Conservation (phyloP, 2,113 vertebrate species). For the Scomber colias region DNA sequence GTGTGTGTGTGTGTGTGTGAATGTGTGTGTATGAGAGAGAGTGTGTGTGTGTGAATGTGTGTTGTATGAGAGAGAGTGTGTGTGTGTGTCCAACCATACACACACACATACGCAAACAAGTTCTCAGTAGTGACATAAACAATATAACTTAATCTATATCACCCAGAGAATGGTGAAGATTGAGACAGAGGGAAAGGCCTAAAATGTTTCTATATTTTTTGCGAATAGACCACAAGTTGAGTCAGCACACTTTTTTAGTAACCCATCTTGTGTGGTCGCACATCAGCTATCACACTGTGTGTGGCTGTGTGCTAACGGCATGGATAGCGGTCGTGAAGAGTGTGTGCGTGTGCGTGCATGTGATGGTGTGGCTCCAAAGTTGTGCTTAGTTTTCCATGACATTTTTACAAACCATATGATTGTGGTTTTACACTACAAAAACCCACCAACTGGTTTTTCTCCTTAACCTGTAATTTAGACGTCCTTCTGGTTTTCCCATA, state of each 20-base stretch:
- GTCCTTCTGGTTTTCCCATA: slow-evolving; percentile 17
- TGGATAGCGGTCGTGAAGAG: slow-evolving; percentile 28
- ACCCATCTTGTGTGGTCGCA: slow-evolving; percentile 69
- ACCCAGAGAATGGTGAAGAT: slow-evolving; percentile 11
- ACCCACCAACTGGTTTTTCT: slow-evolving; percentile 33
- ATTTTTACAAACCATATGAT: slow-evolving; percentile 52
- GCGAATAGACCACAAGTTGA: slow-evolving; percentile 45
- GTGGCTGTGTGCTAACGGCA: slow-evolving; percentile 32
- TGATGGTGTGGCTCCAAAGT: slow-evolving; percentile 38
- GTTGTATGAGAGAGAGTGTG: background rate
- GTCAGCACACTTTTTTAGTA: slow-evolving; percentile 42
- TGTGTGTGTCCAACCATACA: slow-evolving; percentile 6
- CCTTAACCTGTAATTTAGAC: slow-evolving; percentile 39
- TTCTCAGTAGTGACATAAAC: slow-evolving; percentile 22
- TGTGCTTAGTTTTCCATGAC: slow-evolving; percentile 60
- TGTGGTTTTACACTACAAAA: slow-evolving; percentile 61
- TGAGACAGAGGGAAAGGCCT: background rate
- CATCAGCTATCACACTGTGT: slow-evolving; percentile 48
- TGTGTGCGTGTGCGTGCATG: background rate
- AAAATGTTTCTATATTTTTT: slow-evolving; percentile 14
- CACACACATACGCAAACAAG: slow-evolving; percentile 18
- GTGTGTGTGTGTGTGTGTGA: background rate
- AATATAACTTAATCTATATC: slow-evolving; percentile 36
- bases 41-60: slow-evolving; percentile 25
- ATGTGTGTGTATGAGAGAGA: slow-evolving; percentile 4